Evolutionary conservation across 1,140 invertebrate genomes (phyloP), one percentile per base, ranked within the genome.

Genomic region (Platorchestia sp.): DNA sequence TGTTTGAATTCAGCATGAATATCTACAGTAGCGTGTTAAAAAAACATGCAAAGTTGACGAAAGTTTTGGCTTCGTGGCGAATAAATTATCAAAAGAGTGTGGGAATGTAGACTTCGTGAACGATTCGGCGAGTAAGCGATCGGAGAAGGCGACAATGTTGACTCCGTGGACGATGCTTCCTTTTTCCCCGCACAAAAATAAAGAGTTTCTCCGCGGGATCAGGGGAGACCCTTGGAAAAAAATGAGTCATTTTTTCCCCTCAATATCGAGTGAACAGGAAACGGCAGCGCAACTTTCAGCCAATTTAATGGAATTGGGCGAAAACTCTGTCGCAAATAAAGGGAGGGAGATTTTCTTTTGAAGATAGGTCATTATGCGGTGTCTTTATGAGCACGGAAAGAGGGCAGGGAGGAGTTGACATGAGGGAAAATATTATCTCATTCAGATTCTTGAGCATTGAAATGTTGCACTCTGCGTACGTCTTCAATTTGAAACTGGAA

Each of bases 211-310:
- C 41, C 87, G 87, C 41, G 36, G 42, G 87, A 90, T 90, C 44
- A 42, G 41, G 87, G 42, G 87, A 43, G 87, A 14, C 87, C 44
- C 19, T 90, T 42, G 41, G 41, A 87, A 90, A 90, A 90, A 45
- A 90, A 90, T 90, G 87, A 90, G 19, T 44, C 87, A 90, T 90
- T 90, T 90, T 90, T 90, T 43, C 59, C 59, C 87, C 87, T 90
- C 87, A 90, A 90, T 90, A 90, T 90, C 87, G 87, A 90, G 87
- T 90, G 87, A 90, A 90, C 41, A 90, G 87, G 87, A 90, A 90
- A 90, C 44, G 87, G 87, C 87, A 90, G 41, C 87, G 87, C 87
- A 90, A 90, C 87, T 90, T 90, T 90, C 87, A 14, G 44, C 87
- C 87, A 90, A 90, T 90, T 90, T 90, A 90, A 90, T 90, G 87